Base-by-base conservation (phyloP, 2,888 invertebrate genomes). In the Drosophila melanosoma region DNA sequence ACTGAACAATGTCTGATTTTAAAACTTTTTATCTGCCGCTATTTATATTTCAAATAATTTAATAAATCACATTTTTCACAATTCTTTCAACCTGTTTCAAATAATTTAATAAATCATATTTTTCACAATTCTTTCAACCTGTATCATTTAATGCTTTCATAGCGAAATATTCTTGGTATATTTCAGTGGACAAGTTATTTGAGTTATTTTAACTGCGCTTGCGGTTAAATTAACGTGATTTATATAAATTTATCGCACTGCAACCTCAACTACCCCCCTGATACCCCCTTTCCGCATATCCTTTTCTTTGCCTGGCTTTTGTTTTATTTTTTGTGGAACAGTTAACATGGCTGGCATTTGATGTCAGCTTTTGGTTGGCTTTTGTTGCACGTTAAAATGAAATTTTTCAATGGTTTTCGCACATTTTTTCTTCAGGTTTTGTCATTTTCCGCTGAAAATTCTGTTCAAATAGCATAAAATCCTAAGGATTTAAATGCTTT, bases 211-310 rank as follows among this genome's bases (percentile, higher is more conserved):
- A 90, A 90, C 82, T 81, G 84, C 77, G 87, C 85, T 90, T 87
- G 86, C 88, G 89, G 86, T 82, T 80, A 90, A 91, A 91, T 91
- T 91, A 91, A 90, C 89, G 83, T 89, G 89, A 90, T 90, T 91
- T 90, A 90, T 91, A 85, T 84, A 85, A 90, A 87, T 91, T 91
- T 91, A 91, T 91, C 82, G 75, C 81, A 54, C 64, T 51, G 61
- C 66, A 64, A n/a, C 35, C 26, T 45, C 23, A 26, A 23, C 45
- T 20, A 3, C 53, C 20, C 54, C 54, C 20, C 48, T 1, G 2
- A 15, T 49, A 26, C 5, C 42, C 42, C 2, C 42, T 15, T 26
- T 33, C 36, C 11, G 10, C 4, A 36, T 58, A 61, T 23, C 11
- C 45, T 10, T n/a, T 17, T 51, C 15, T 40, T 23, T 51, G 17